A percentile compares a stretch with the other conserved stretches of the same genome.
Evolutionary conservation across 2,797 vertebrate genomes (phyloP).

Genomic region (Poeciliopsis paucimaculata): DNA sequence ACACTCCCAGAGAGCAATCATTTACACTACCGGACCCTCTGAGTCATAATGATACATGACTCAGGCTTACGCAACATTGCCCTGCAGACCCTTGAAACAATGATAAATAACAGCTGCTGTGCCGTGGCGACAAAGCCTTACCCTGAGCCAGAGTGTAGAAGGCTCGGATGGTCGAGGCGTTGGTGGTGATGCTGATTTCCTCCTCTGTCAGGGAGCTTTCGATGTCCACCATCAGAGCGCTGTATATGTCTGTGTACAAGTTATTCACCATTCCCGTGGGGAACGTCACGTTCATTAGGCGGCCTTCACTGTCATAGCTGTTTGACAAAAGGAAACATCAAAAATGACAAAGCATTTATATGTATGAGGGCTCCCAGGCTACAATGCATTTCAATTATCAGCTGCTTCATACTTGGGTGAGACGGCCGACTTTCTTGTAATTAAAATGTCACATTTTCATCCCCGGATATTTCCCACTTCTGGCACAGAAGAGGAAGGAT

Average conservation of each 20-base stretch:
- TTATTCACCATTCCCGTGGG: constrained; percentile 95
- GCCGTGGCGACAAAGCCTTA: constrained; percentile 59
- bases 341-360: constrained; percentile 48
- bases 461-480: constrained; percentile 33
- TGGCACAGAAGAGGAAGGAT: constrained; percentile 27
- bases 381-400: constrained; percentile 57
- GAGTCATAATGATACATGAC: constrained; percentile 72
- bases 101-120: constrained; percentile 61
- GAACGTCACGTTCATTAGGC: constrained; percentile 96
- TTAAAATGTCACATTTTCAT: constrained; percentile 66
- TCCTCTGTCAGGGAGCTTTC: constrained; percentile 94
- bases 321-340: constrained; percentile 46
- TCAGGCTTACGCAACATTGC: constrained; percentile 74
- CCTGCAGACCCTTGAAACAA: constrained; percentile 66
- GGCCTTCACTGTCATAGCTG: constrained; percentile 97
- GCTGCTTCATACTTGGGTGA: constrained; percentile 43
- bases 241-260: constrained; percentile 92
- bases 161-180: constrained; percentile 91
- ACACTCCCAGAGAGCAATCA: constrained; percentile 67
- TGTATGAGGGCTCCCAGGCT: constrained; percentile 39
- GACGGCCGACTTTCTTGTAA: constrained; percentile 56
- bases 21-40: constrained; percentile 64
- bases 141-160: constrained; percentile 97
- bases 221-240: constrained; percentile 91
- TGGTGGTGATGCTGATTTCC: constrained; percentile 94